Percentiles rank a stretch among this genome's conserved stretches.
phyloP scores from a whole-genome alignment of 2,797 vertebrate genomes.

The Agapornis canus region DNA sequence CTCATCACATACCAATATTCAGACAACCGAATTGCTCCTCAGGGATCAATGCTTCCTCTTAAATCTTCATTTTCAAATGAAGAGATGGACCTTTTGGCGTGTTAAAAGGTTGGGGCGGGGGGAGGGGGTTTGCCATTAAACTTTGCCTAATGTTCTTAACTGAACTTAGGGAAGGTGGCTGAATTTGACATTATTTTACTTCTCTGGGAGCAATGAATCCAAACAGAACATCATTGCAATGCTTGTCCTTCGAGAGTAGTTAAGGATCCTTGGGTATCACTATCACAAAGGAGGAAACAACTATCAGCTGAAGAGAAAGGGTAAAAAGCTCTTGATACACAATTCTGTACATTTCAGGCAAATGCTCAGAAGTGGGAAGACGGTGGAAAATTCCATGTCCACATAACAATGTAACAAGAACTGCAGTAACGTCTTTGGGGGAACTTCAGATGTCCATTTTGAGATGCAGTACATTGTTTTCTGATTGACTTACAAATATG shows the following conservation, averaged over 20 bases:
- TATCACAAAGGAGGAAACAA: not conserved
- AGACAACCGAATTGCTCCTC: not conserved
- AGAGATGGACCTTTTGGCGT: not conserved
- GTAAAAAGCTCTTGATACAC: not conserved
- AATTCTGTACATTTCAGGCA: not conserved
- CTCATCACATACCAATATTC: not conserved
- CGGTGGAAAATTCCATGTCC: not conserved
- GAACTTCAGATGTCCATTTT: not conserved
- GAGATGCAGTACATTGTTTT: not conserved
- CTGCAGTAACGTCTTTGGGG: not conserved
- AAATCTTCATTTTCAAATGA: not conserved
- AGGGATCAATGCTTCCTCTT: not conserved
- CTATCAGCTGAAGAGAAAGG: not conserved
- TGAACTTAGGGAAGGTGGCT: not conserved
- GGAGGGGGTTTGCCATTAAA: not conserved
- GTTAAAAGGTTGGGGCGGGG: not conserved
- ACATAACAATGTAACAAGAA: not conserved
- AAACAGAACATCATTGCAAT: not conserved
- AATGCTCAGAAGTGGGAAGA: not conserved
- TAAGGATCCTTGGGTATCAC: no score
- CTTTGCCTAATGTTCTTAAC: not conserved
- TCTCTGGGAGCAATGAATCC: not conserved
- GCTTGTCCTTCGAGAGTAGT: fast-evolving
- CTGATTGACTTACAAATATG: not conserved
- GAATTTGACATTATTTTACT: not conserved